A percentile compares a stretch with the other conserved stretches of the same genome.
phyloP scores from a whole-genome alignment of 1,140 invertebrate genomes.

The Caenorhabditis remanei region DNA sequence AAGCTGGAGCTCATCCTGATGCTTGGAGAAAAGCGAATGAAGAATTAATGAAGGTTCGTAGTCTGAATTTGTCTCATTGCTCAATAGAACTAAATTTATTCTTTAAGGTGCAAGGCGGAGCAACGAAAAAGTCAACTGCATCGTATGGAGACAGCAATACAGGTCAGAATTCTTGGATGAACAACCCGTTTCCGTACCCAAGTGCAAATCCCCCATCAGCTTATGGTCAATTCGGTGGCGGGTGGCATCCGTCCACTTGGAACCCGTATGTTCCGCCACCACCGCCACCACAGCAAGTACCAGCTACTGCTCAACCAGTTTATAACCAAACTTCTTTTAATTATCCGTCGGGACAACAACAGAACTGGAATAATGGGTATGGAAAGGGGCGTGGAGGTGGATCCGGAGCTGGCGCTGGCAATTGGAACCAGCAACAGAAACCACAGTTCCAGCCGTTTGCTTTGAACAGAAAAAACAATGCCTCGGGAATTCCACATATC shows the following conservation, averaged over 20 bases:
- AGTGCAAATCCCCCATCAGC: conserved; percentile 4
- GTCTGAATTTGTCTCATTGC: not conserved
- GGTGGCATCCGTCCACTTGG: conserved; percentile 42
- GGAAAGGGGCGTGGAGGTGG: not conserved
- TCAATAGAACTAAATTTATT: not conserved
- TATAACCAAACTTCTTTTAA: conserved; percentile 28
- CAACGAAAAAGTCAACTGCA: not conserved
- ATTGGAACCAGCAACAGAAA: conserved; percentile 25
- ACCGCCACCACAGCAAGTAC: not conserved
- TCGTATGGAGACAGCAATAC: conserved; percentile 46
- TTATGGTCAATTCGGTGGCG: conserved; percentile 41
- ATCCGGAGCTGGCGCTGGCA: conserved; percentile 22
- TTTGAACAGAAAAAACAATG: conserved; percentile 39
- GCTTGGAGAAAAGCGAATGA: conserved; percentile 54
- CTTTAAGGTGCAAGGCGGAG: conserved; percentile 31
- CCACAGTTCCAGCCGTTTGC: conserved; percentile 55
- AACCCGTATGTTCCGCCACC: not conserved
- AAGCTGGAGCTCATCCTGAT: not conserved
- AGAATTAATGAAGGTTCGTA: conserved; percentile 47
- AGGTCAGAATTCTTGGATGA: conserved; percentile 51
- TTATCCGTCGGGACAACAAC: not conserved
- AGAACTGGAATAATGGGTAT: conserved; percentile 45
- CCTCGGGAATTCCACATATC: not conserved
- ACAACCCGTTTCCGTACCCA: conserved; percentile 50
- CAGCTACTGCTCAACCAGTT: conserved; percentile 5